Evolutionary conservation across 2,888 invertebrate species (phyloP).

Genomic region (Zeuzera pyrina): DNA sequence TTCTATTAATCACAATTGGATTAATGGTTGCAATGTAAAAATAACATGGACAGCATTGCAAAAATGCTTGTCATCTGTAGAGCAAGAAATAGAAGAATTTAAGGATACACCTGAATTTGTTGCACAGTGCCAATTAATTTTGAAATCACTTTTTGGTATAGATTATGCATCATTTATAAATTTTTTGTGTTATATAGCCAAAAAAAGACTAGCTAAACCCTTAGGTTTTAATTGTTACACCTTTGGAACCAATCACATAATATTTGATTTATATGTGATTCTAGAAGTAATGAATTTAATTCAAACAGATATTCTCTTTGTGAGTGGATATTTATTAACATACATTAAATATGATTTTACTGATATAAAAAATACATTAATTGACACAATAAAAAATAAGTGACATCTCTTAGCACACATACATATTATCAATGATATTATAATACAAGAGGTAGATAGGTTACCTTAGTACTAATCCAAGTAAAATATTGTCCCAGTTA

Average conservation of each 20-base stretch:
- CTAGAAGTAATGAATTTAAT: conserved; percentile 36
- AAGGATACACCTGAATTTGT: conserved; percentile 78
- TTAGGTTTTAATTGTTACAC: conserved; percentile 44
- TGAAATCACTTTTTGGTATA: conserved; percentile 85
- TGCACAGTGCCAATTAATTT: conserved; percentile 85
- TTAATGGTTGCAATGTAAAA: conserved; percentile 90
- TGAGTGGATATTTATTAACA: conserved; percentile 19
- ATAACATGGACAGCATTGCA: conserved; percentile 81
- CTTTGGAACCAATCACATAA: conserved; percentile 47
- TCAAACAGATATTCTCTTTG: conserved; percentile 28
- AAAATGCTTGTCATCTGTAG: conserved; percentile 76
- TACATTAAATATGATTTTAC: conserved; percentile 19
- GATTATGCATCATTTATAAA: conserved; percentile 79
- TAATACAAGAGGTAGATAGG: too few relatives aligned
- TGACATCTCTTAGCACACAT: too few relatives aligned
- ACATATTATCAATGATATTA: too few relatives aligned
- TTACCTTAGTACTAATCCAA: too few relatives aligned
- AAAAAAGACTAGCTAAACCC: conserved; percentile 65
- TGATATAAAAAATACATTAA: conserved; percentile 15
- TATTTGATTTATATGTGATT: conserved; percentile 50
- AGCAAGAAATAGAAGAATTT: conserved; percentile 86
- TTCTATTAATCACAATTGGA: conserved; percentile 98
- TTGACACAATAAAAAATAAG: conserved; percentile 1
- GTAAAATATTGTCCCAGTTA: too few relatives aligned
- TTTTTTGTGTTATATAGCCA: conserved; percentile 76